Conservation (phyloP, 2,797 vertebrate genomes). For the Gallinago nigripennis region DNA sequence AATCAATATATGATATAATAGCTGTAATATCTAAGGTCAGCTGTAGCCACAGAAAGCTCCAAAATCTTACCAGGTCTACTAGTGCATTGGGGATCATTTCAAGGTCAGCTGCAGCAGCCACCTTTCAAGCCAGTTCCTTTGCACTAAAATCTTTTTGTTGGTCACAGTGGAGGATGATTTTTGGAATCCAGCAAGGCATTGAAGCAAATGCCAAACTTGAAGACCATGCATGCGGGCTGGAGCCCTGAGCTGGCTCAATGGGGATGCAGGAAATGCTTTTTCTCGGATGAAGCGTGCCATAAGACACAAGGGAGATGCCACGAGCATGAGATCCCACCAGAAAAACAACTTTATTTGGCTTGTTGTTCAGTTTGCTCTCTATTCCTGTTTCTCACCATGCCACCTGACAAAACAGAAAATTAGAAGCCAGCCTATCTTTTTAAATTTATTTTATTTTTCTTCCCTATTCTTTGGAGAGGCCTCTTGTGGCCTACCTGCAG, state of each 20-base stretch:
- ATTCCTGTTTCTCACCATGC: background rate
- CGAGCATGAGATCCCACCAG: background rate
- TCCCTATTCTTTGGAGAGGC: background rate
- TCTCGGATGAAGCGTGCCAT: fast-evolving
- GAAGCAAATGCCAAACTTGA: background rate
- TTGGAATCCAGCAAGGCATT: background rate
- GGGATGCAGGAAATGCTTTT: background rate
- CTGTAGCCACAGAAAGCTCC: background rate
- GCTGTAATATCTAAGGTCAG: background rate
- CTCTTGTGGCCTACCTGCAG: background rate
- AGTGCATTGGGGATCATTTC: fast-evolving
- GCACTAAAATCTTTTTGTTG: fast-evolving
- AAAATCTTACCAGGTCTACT: background rate
- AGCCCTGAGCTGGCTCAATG: background rate
- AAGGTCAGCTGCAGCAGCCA: fast-evolving
- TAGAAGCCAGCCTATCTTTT: background rate
- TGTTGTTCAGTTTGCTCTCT: background rate
- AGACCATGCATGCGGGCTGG: fast-evolving
- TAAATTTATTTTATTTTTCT: background rate
- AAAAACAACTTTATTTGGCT: background rate
- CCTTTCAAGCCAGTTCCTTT: background rate
- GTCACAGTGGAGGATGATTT: background rate
- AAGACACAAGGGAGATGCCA: background rate
- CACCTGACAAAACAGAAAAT: background rate
- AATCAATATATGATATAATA: no score